Percentiles rank a stretch among this genome's conserved stretches.
Evolutionary conservation across 2,888 invertebrate species (phyloP).

Genomic region (Liposcelis brunnea): DNA sequence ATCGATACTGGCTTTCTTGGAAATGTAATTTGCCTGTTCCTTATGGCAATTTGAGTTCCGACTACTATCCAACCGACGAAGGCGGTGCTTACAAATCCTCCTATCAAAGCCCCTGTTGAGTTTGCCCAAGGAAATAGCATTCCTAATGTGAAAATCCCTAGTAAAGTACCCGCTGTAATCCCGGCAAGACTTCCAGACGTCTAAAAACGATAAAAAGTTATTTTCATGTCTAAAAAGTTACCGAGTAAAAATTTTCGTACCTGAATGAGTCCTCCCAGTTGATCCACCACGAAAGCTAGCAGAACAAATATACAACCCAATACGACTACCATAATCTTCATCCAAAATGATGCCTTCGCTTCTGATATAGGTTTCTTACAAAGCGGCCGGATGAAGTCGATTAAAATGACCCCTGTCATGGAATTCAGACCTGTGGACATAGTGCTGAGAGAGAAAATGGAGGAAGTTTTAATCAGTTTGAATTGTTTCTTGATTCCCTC

Average conservation of each 20-base stretch:
- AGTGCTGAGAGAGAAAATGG: slow-evolving; percentile 42
- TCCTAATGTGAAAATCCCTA: slow-evolving; percentile 21
- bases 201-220: slow-evolving; percentile 15
- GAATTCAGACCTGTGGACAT: slow-evolving; percentile 66
- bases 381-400: slow-evolving; percentile 57
- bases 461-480: too few species aligned
- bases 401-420: slow-evolving; percentile 61
- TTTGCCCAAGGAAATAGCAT: slow-evolving; percentile 22
- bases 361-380: slow-evolving; percentile 44
- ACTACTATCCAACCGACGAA: slow-evolving; percentile 19
- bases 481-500: too few species aligned
- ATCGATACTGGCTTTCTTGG: slow-evolving; percentile 18
- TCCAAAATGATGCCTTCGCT: slow-evolving; percentile 44
- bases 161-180: slow-evolving; percentile 19
- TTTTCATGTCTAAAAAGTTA: too few species aligned
- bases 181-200: slow-evolving; percentile 18
- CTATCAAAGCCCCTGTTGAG: slow-evolving; percentile 19
- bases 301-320: slow-evolving; percentile 46
- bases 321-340: slow-evolving; percentile 51
- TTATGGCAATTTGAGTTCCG: slow-evolving; percentile 19
- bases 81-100: slow-evolving; percentile 17
- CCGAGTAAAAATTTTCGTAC: too few species aligned
- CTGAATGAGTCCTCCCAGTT: slow-evolving; percentile 44
- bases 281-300: slow-evolving; percentile 51
- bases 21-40: slow-evolving; percentile 18